Evolutionary conservation across 92 coral and sea anemone genomes (phyloP).

Genomic region (Parazoanthus darwini): DNA sequence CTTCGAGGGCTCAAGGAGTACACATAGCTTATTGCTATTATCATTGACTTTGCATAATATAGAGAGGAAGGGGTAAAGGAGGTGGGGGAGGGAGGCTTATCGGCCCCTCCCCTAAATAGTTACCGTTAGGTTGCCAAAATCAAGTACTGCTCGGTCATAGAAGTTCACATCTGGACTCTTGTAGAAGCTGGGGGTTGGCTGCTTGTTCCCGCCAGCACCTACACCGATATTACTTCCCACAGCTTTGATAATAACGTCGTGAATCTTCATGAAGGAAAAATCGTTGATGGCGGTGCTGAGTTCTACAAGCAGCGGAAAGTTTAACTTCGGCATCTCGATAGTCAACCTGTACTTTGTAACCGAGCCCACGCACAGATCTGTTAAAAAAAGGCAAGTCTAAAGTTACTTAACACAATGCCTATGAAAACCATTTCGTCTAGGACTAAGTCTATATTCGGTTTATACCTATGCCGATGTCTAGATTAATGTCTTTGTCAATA

Average conservation of each 20-base stretch:
- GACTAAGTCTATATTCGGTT: too few relatives aligned
- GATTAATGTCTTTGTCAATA: background rate
- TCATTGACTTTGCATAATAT: too few relatives aligned
- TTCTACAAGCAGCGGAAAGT: conserved; percentile 78
- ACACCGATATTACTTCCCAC: conserved; percentile 54
- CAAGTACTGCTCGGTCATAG: conserved; percentile 78
- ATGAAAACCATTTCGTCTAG: background rate
- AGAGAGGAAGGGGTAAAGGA: too few relatives aligned
- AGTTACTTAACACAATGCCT: background rate
- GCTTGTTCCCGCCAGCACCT: conserved; percentile 8
- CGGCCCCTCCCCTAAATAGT: background rate
- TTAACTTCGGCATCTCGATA: conserved; percentile 74
- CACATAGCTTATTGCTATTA: too few relatives aligned
- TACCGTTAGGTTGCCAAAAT: conserved; percentile 87
- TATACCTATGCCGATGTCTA: too few relatives aligned
- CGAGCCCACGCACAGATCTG: conserved; percentile 70
- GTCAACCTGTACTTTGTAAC: conserved; percentile 70
- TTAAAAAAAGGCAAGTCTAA: background rate
- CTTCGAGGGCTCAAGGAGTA: too few relatives aligned
- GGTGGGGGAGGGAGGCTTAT: too few relatives aligned
- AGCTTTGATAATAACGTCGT: conserved; percentile 43
- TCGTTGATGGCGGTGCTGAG: conserved; percentile 85
- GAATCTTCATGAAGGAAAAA: conserved; percentile 75
- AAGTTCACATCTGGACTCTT: conserved; percentile 64
- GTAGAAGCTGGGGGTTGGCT: conserved; percentile 53